A percentile compares a stretch with the other conserved stretches of the same genome.
These are phyloP conservation scores for Psittacus erithacus DNA, from an alignment of 2,113 vertebrate species.

Conservation along the genomic window DNA sequence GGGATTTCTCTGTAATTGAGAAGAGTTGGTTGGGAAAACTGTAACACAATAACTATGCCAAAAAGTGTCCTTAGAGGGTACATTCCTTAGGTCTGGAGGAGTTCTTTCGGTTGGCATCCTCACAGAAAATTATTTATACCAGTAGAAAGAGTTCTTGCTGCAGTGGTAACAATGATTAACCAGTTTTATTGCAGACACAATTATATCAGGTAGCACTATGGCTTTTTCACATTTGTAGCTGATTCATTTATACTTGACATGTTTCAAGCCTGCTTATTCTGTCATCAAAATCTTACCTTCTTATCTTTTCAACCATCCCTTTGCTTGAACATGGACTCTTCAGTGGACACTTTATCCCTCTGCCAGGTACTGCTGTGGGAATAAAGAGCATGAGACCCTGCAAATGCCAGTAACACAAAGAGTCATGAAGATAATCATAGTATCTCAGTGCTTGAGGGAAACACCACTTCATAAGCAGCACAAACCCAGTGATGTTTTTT, in stretches of 20 bases:
- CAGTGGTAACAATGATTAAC: background rate
- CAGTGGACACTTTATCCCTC: background rate
- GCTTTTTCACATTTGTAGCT: background rate
- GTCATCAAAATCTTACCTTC: background rate
- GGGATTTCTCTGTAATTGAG: background rate
- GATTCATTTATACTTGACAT: background rate
- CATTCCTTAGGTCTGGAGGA: background rate
- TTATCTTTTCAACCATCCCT: background rate
- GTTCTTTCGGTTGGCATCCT: background rate
- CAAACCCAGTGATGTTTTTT: slow-evolving; percentile 16
- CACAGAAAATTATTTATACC: background rate
- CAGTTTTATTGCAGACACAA: fast-evolving
- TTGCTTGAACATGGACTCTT: background rate
- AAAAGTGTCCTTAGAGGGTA: background rate
- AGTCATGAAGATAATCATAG: slow-evolving; percentile 32
- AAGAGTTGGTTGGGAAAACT: background rate
- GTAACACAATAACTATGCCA: background rate
- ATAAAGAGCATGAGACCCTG: background rate
- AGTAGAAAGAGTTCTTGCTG: background rate
- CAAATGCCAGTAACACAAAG: background rate
- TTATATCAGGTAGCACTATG: background rate
- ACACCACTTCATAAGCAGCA: background rate
- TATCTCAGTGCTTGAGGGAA: background rate
- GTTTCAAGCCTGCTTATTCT: background rate
- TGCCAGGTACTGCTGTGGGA: background rate